Conservation (phyloP, 2,888 invertebrate species). For the Tyria jacobaeae region DNA sequence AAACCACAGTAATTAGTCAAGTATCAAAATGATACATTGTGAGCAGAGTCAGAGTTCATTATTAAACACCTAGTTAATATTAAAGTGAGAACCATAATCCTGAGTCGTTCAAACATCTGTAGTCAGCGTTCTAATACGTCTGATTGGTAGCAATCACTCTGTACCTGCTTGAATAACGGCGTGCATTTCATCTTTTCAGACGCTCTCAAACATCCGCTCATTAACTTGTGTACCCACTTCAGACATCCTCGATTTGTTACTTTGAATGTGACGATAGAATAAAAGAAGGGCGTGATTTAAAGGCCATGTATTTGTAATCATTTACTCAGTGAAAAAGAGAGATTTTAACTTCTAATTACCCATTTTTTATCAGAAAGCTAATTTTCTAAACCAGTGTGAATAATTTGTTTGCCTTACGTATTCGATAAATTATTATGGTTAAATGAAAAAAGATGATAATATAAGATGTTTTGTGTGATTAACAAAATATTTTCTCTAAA, state of each 20-base stretch:
- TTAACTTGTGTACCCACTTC: conserved; percentile 83
- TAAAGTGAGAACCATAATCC: conserved; percentile 21
- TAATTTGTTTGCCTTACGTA: background rate
- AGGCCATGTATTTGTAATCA: background rate
- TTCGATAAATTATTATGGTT: background rate
- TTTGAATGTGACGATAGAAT: conserved; percentile 75
- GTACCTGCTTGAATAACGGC: conserved; percentile 73
- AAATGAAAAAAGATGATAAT: no score
- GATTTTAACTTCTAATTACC: background rate
- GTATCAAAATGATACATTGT: background rate
- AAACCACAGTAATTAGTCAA: no score
- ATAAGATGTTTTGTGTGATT: no score
- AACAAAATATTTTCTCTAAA: no score
- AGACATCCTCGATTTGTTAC: conserved; percentile 82
- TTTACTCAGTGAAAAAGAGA: background rate
- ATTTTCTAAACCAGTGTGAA: background rate
- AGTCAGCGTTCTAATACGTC: conserved; percentile 57
- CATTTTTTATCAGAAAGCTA: background rate
- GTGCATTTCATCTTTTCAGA: conserved; percentile 82
- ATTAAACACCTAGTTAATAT: conserved; percentile 43
- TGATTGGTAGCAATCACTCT: conserved; percentile 60
- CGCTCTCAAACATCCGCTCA: conserved; percentile 81
- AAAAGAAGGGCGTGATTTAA: conserved; percentile 7
- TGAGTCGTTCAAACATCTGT: conserved; percentile 55
- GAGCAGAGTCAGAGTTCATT: conserved; percentile 26